Evolutionary conservation across 2,113 vertebrate species (phyloP).

Genomic region (Dromaius novaehollandiae): DNA sequence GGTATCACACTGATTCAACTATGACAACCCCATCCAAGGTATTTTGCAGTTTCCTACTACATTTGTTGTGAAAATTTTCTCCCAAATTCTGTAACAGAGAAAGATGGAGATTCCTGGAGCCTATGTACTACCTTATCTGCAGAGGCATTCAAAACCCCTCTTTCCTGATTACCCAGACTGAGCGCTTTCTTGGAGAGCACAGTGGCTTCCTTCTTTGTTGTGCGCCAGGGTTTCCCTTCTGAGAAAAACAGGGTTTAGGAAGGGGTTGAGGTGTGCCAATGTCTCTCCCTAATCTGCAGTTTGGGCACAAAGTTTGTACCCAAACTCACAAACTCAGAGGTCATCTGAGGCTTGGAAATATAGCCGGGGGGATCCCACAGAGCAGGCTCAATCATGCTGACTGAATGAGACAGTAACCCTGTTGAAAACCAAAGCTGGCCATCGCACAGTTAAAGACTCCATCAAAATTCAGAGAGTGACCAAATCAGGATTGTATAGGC

Average conservation of each 20-base stretch:
- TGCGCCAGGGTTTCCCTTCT: not conserved
- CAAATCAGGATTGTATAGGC: not conserved
- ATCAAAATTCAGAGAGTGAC: not conserved
- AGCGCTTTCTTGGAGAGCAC: not conserved
- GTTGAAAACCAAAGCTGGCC: not conserved
- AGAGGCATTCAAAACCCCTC: not conserved
- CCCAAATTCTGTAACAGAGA: not conserved
- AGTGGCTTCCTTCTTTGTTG: not conserved
- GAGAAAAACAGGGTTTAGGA: not conserved
- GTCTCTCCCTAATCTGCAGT: not conserved
- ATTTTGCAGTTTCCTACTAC: not conserved
- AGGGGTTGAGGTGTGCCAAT: not conserved
- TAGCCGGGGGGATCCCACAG: not conserved
- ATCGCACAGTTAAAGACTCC: not conserved
- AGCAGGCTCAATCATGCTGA: not conserved
- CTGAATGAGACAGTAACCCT: not conserved
- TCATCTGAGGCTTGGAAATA: not conserved
- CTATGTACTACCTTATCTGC: not conserved
- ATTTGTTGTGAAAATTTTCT: not conserved
- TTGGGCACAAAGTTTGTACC: not conserved
- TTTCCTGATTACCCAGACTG: not conserved
- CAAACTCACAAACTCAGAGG: not conserved
- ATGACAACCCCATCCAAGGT: rapidly evolving
- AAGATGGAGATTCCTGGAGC: not conserved
- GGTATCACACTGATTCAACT: not conserved